phyloP scores from a whole-genome alignment of 2,113 vertebrate species.

The Campylomormyrus tamandua region DNA sequence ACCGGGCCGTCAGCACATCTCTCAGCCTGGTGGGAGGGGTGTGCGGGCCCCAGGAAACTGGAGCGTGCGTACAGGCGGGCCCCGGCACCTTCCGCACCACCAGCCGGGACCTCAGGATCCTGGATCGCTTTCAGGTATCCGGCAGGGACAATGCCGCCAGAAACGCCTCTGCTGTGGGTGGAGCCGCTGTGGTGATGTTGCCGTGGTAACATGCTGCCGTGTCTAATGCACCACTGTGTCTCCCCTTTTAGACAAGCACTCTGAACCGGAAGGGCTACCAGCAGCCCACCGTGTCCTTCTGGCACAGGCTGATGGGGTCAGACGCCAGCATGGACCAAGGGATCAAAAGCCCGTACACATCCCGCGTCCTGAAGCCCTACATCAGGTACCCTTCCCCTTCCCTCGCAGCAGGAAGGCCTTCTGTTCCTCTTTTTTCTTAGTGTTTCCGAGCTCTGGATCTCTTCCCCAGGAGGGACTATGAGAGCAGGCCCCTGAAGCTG shows the following conservation, averaged over 20 bases:
- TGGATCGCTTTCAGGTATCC: constrained; percentile 92
- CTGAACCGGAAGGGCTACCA: constrained; percentile 63
- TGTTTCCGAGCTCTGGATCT: constrained; percentile 37
- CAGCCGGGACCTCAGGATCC: constrained; percentile 80
- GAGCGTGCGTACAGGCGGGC: constrained; percentile 36
- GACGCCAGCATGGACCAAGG: constrained; percentile 74
- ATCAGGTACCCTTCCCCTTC: constrained; percentile 69
- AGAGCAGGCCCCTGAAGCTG: constrained; percentile 81
- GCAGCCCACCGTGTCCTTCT: constrained; percentile 70
- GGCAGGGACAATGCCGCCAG: background rate
- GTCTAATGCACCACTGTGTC: constrained; percentile 24
- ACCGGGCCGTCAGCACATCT: constrained; percentile 75
- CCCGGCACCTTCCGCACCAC: constrained; percentile 66
- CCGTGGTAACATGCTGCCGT: background rate
- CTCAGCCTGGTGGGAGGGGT: constrained; percentile 81
- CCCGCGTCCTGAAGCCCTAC: constrained; percentile 83
- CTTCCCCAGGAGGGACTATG: constrained; percentile 78
- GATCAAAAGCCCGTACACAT: constrained; percentile 88
- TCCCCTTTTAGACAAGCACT: constrained; percentile 59
- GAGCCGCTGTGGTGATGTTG: background rate
- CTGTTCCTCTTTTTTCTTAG: constrained; percentile 26
- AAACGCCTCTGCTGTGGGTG: background rate
- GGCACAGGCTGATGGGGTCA: constrained; percentile 81
- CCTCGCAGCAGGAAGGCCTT: background rate
- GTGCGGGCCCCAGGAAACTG: constrained; percentile 69